Percentiles rank a stretch among this genome's conserved stretches.
Conservation (phyloP, 2,797 vertebrate genomes). For the Ctenopoma multispine region DNA sequence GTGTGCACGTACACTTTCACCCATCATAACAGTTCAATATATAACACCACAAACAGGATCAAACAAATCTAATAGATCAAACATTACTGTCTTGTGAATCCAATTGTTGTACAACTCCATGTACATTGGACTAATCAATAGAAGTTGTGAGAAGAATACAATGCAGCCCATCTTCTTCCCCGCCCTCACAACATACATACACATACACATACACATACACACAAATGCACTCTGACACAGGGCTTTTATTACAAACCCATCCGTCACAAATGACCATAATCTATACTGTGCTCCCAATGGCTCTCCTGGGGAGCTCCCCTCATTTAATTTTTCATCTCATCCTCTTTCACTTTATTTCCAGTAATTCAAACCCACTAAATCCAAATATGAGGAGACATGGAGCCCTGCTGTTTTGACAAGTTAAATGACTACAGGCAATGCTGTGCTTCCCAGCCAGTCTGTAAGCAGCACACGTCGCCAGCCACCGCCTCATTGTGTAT, state of each 20-base stretch:
- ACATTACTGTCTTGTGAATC: constrained; percentile 23
- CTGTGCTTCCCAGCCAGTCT: constrained; percentile 76
- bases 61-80: constrained; percentile 28
- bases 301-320: constrained; percentile 67
- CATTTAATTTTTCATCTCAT: constrained; percentile 74
- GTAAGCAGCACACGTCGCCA: constrained; percentile 75
- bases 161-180: constrained; percentile 36
- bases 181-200: constrained; percentile 17
- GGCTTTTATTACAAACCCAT: constrained; percentile 65
- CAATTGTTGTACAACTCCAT: constrained; percentile 5
- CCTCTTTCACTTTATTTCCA: constrained; percentile 75
- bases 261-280: constrained; percentile 77
- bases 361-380: constrained; percentile 76
- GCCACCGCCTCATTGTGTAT: constrained; percentile 53
- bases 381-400: constrained; percentile 72
- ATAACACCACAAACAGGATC: constrained; percentile 3
- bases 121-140: constrained; percentile 54
- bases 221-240: constrained; percentile 48
- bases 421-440: constrained; percentile 81
- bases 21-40: constrained; percentile 9
- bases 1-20: not conserved
- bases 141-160: constrained; percentile 56
- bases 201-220: constrained; percentile 38
- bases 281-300: constrained; percentile 68
- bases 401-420: constrained; percentile 81